These are phyloP conservation scores for Andinoacara biseriatus DNA, from an alignment of 2,113 vertebrate genomes.

Conservation along the genomic window DNA sequence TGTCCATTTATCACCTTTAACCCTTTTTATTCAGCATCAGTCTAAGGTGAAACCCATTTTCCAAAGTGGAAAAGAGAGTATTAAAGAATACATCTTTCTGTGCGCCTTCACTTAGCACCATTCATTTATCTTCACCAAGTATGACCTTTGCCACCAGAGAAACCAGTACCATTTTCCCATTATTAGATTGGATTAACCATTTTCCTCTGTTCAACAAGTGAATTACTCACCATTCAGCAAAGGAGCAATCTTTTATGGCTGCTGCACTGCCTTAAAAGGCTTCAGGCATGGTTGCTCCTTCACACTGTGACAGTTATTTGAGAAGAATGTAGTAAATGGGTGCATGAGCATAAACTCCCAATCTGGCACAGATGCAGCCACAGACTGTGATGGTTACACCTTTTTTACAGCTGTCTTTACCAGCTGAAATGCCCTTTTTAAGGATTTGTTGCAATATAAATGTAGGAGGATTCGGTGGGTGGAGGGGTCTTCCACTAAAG, in stretches of 20 bases:
- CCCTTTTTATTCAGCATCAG: neutral
- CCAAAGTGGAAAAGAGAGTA: neutral
- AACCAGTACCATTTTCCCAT: constrained; percentile 14
- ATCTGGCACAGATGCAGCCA: constrained; percentile 35
- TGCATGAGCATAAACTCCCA: constrained; percentile 10
- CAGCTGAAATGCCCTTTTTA: neutral
- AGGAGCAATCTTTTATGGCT: constrained; percentile 28
- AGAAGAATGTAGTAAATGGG: constrained; percentile 34
- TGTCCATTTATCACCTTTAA: neutral
- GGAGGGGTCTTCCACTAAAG: neutral
- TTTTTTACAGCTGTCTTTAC: constrained; percentile 7
- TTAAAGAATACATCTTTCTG: neutral
- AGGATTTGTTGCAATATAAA: constrained; percentile 11
- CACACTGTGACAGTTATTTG: constrained; percentile 13
- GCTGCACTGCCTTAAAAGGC: constrained; percentile 32
- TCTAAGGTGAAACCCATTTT: neutral
- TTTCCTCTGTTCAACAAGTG: constrained; percentile 50
- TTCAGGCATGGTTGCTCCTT: constrained; percentile 47
- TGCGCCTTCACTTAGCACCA: neutral
- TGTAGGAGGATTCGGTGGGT: neutral
- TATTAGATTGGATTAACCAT: constrained; percentile 48
- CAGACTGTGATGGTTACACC: constrained; percentile 20
- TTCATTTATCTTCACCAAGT: constrained; percentile 23
- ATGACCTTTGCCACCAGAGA: constrained; percentile 41
- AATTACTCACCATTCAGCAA: constrained; percentile 34